Conservation (phyloP, 2,888 invertebrate species). For the Leptinotarsa tumamoca region DNA sequence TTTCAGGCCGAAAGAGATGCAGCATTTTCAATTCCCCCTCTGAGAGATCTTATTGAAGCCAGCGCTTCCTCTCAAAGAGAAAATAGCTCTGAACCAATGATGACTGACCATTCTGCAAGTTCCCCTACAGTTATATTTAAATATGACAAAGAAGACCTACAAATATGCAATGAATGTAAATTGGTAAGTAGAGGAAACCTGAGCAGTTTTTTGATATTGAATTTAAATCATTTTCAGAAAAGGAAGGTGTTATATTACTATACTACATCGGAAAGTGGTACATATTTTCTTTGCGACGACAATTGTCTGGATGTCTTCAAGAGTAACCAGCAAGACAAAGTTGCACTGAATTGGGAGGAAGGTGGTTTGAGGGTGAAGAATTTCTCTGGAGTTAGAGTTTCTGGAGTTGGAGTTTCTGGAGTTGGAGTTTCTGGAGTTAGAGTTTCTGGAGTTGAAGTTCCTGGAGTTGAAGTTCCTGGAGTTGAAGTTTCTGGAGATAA, state of each 20-base stretch:
- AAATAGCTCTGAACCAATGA: constrained; percentile 37
- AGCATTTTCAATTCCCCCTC: constrained; percentile 63
- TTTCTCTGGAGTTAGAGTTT: constrained; percentile 36
- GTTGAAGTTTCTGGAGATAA: too few species aligned
- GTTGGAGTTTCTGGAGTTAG: constrained; percentile 16
- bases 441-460: constrained; percentile 4
- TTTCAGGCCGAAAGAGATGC: constrained; percentile 73
- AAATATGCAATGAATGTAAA: constrained; percentile 68
- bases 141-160: constrained; percentile 57
- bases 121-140: constrained; percentile 50
- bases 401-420: too few species aligned
- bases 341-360: constrained; percentile 60
- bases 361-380: constrained; percentile 53
- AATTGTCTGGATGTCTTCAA: constrained; percentile 70
- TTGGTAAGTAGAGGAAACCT: constrained; percentile 52
- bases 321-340: constrained; percentile 63
- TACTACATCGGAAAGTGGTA: constrained; percentile 66
- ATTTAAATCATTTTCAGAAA: constrained; percentile 52
- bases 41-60: constrained; percentile 59
- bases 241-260: constrained; percentile 66
- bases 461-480: too few species aligned
- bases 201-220: background rate
- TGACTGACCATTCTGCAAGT: constrained; percentile 35
- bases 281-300: constrained; percentile 70
- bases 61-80: constrained; percentile 57